Base-by-base conservation (phyloP, 2,797 vertebrate genomes). In the Borostomias antarcticus region DNA sequence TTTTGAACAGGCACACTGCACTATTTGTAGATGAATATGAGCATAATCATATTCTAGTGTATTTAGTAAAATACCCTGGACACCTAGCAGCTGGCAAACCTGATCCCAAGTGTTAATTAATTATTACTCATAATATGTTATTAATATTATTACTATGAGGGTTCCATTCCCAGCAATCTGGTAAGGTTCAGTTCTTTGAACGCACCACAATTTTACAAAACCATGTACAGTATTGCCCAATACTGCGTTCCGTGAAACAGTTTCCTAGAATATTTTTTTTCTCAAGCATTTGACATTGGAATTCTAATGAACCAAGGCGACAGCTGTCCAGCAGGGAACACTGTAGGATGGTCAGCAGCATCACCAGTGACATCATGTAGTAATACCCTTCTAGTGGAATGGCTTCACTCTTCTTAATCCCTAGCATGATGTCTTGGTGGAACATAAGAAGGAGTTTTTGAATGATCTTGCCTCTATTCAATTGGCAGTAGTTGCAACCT, bases 41-140 rank as follows among this genome's bases (percentile, higher is more conserved):
- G 43, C 33, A 54, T 70, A 76, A 68, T 81, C 57, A 4, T 52
- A 74, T 77, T 75, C 52, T 63, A 70, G 52, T 66, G 66, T 74
- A 78, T 81, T 81, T 72, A 73, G 50, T 70, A 56, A 60, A 52
- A 76, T 64, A 64, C 58, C 47, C 62, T 60, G 70, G 68, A 64
- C 15, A 70, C 26, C 52, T 51, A 45, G 70, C 52, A 70, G 64
- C 52, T 74, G 71, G 69, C 62, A 75, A 69, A 37, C 40, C 59
- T 59, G 30, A 62, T 77, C 76, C 71, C 69, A 74, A 69, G 76
- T 58, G 70, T 72, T 78, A 58, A 82, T 83, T 72, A 75, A 73
- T 82, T 71, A 83, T 79, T 82, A 70, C 73, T 78, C 32, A 84
- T 84, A n/a, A n/a, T n/a, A n/a, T n/a, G n/a, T n/a, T n/a, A n/a